Evolutionary conservation across 2,797 vertebrate species (phyloP), one percentile per base, ranked within the genome.

Genomic region (Channa striata): DNA sequence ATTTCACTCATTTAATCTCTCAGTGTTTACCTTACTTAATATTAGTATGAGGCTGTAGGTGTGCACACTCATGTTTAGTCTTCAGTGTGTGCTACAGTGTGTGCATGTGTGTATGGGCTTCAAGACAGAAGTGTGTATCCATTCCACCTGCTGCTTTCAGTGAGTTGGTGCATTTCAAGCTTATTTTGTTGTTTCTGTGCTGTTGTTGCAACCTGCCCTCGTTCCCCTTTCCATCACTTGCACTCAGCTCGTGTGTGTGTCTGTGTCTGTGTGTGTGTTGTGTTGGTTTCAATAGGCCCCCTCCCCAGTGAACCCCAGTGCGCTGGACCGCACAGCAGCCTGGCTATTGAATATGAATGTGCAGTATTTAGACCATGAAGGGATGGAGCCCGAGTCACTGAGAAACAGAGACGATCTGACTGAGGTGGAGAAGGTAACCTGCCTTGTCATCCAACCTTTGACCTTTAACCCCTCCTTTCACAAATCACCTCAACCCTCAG

Each of bases 271-370:
- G 83, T 95, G 68, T 75, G 70, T 85, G 77, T 57, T 96, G 89
- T 95, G 91, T 96, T 94, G 96, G 94, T 96, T 94, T 86, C 94
- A 95, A 91, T 96, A 99, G 98, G 97, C 97, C 95, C 97, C 97
- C 92, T 98, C 98, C 93, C 97, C 97, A 76, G 97, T 98, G 95
- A 98, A 97, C 92, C 97, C 97, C 94, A 99, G 96, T 96, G 97
- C 97, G 89, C 92, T 99, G 97, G 98, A 99, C 95, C 98, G 98
- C 93, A 99, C 98, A 68, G 98, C 98, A 78, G 98, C 98, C 92
- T 99, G 98, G 98, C 96, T 99, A 85, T 96, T 99, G 96, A 99
- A 97, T 95, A 97, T 99, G 97, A 99, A 99, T 92, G 95, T 97
- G 92, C 97, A 97, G 92, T 97, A 96, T 94, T 95, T 99, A 96